Evolutionary conservation across 2,888 invertebrate genomes (phyloP), one percentile per base, ranked within the genome.

Genomic region (Auanema freiburgensis): DNA sequence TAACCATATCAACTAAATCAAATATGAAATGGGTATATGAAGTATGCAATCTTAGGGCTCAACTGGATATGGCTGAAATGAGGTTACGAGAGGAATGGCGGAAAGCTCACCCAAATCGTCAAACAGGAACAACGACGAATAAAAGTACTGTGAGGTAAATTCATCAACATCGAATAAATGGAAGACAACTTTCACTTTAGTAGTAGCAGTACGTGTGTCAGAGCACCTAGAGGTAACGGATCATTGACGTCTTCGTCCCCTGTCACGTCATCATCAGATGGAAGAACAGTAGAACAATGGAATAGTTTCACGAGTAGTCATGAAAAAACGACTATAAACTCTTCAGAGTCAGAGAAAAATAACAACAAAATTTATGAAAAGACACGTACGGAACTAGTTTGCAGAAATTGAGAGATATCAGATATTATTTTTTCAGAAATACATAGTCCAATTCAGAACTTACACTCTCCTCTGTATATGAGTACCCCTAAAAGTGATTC

Each of bases 181-280:
- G 8, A 8, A 33, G 8, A 33, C 3, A 33, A 33, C 33, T 33
- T 33, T 33, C 8, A 5, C 8, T 33, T 18, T 11, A 18, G 16
- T 46, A 46, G 46, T 46, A 21, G 18, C 21, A 21, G 21, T 46
- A 46, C 16, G 16, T 23, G 21, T 23, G 16, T 46, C 8, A 16
- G 46, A 46, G 46, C 18, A 1, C 52, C 23, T 21, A 50, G 58
- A 18, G 59, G 59, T 49, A 3, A 33, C 33, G 67, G 71, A 10
- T 65, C 65, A 46, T 24, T 71, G 21, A 64, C 71, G 18, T 71
- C 71, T 23, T 67, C 67, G n/a, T 71, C 71, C 2, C 71, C 71
- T 50, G 64, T 71, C 65, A 71, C 71, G 54, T 71, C 71, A 57
- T 71, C 71, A 18, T 66, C 66, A 63, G 71, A 71, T 59, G 71